A percentile compares a stretch with the other conserved stretches of the same genome.
These are phyloP conservation scores for Prosopocoilus inquinatus DNA, from an alignment of 2,888 invertebrate genomes.

Conservation along the genomic window DNA sequence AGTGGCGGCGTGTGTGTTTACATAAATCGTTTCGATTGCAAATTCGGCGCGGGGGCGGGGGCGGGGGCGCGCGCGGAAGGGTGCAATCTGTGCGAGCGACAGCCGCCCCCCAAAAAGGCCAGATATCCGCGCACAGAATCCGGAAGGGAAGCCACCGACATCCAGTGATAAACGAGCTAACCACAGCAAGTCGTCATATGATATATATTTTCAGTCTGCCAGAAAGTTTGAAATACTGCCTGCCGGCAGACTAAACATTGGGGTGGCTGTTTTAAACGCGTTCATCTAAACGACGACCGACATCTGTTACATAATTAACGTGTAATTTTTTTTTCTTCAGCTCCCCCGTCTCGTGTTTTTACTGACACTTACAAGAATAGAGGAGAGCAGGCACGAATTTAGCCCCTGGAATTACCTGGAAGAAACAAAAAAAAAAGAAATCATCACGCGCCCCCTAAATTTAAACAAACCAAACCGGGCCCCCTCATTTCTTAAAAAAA, in stretches of 20 bases:
- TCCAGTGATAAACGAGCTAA: slow-evolving; percentile 26
- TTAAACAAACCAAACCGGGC: no score
- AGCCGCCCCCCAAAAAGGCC: slow-evolving; percentile 17
- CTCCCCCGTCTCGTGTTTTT: no score
- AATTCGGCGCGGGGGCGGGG: background rate
- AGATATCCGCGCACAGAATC: slow-evolving; percentile 25
- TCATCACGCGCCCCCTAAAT: no score
- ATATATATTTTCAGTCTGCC: slow-evolving; percentile 24
- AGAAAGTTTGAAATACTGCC: slow-evolving; percentile 26
- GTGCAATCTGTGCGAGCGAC: background rate
- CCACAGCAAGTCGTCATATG: slow-evolving; percentile 16
- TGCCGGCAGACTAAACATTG: slow-evolving; percentile 23
- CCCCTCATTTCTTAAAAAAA: no score
- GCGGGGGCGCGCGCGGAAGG: no score
- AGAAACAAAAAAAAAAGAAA: no score
- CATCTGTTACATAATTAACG: slow-evolving; percentile 31
- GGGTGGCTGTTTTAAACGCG: slow-evolving; percentile 11
- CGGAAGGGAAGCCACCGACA: slow-evolving; percentile 26
- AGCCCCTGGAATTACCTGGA: no score
- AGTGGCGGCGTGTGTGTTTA: slow-evolving; percentile 4
- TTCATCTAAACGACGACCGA: slow-evolving; percentile 23
- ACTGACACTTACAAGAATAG: no score
- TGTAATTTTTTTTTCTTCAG: slow-evolving; percentile 12
- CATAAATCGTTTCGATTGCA: slow-evolving; percentile 3
- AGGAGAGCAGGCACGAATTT: no score